phyloP scores from a whole-genome alignment of 2,113 vertebrate genomes.

The Zosterops borbonicus region DNA sequence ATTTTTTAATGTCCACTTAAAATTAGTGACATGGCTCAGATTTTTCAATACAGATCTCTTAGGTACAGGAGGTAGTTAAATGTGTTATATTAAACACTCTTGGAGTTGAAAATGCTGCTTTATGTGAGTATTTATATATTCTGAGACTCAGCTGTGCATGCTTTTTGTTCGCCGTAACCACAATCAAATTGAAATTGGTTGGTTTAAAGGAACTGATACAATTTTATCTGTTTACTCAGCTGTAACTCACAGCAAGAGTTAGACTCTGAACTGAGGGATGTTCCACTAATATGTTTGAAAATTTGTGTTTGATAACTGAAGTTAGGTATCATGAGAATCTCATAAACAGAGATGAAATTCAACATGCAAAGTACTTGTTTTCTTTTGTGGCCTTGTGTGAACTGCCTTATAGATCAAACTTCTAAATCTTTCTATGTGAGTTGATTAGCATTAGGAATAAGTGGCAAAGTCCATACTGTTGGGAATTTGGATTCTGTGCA shows the following conservation, averaged over 20 bases:
- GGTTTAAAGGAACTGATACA: not conserved
- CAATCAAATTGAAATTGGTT: not conserved
- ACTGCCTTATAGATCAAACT: not conserved
- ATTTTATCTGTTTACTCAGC: not conserved
- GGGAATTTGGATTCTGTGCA: not conserved
- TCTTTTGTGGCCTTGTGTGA: not conserved
- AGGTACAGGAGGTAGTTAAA: not conserved
- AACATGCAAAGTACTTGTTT: not conserved
- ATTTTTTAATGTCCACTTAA: not conserved
- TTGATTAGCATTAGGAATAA: not conserved
- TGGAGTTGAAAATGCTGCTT: not conserved
- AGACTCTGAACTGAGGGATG: not conserved
- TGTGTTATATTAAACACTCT: not conserved
- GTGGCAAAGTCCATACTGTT: not conserved
- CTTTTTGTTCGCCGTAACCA: not conserved
- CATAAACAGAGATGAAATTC: not conserved
- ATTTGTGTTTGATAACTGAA: not conserved
- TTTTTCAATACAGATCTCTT: not conserved
- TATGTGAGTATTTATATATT: not conserved
- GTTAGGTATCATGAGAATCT: fast-evolving
- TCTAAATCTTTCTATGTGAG: not conserved
- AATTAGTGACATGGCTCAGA: not conserved
- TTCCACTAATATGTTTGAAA: not conserved
- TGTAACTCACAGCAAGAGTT: not conserved
- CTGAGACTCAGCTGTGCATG: not conserved